phyloP scores from a whole-genome alignment of 2,113 vertebrate species.

The Vidua macroura region DNA sequence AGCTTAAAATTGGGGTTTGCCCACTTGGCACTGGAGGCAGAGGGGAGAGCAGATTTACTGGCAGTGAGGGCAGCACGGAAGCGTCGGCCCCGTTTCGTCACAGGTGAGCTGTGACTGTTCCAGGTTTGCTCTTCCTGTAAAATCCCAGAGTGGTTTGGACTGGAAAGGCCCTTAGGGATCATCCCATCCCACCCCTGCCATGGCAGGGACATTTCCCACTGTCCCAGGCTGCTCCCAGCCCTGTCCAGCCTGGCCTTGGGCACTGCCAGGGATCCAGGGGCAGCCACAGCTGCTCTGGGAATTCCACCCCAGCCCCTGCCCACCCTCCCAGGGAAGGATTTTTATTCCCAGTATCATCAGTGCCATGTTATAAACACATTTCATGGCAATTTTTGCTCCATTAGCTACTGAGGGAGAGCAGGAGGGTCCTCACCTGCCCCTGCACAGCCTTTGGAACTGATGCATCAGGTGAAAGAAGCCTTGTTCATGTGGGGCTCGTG shows the following conservation, averaged over 20 bases:
- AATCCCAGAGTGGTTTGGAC: not conserved
- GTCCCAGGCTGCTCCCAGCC: fast-evolving
- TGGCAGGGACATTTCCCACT: not conserved
- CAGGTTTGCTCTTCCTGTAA: fast-evolving
- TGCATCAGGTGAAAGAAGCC: not conserved
- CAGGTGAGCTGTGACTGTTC: fast-evolving
- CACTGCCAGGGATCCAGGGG: not conserved
- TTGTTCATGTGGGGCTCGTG: not conserved
- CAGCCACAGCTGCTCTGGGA: not conserved
- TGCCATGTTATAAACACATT: fast-evolving
- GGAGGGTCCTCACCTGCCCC: not conserved
- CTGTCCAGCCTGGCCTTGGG: not conserved
- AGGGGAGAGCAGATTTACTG: not conserved
- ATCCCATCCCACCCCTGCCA: not conserved
- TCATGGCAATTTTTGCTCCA: fast-evolving
- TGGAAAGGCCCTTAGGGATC: not conserved
- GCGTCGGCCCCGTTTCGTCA: fast-evolving
- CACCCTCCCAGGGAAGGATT: not conserved
- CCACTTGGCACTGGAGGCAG: not conserved
- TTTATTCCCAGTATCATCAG: not conserved
- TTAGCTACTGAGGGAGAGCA: not conserved
- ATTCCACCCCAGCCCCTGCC: not conserved
- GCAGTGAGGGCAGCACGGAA: not conserved
- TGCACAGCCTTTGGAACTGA: fast-evolving
- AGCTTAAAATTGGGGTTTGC: not conserved